Evolutionary conservation across 2,113 vertebrate genomes (phyloP).

Genomic region (Natator depressus): DNA sequence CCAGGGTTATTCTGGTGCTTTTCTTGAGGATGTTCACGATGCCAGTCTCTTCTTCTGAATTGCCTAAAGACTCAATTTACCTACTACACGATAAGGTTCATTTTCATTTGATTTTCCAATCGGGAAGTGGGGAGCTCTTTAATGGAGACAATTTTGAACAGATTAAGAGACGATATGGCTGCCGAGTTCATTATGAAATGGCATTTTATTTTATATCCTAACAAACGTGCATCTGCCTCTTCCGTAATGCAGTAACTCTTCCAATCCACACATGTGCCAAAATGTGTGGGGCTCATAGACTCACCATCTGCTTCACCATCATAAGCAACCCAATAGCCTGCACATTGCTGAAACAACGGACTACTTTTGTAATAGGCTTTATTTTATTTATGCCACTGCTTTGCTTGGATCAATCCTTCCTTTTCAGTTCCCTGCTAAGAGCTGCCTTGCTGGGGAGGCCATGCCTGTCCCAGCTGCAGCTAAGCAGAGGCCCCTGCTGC

Average conservation of each 20-base stretch:
- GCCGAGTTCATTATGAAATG: conserved; percentile 50
- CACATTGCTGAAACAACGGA: conserved; percentile 32
- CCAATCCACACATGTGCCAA: conserved; percentile 58
- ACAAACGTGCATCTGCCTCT: conserved; percentile 74
- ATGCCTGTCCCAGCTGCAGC: background rate
- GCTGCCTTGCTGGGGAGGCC: conserved; percentile 14
- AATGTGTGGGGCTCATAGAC: conserved; percentile 54
- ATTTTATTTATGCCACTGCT: conserved; percentile 45
- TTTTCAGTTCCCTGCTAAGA: background rate
- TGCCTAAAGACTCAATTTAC: background rate
- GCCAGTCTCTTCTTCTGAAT: background rate
- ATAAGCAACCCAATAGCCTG: conserved; percentile 23
- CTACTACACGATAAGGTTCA: background rate
- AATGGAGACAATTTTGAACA: conserved; percentile 45
- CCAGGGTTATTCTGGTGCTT: background rate
- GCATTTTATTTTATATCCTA: conserved; percentile 70
- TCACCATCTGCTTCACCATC: conserved; percentile 70
- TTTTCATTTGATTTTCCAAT: conserved; percentile 7
- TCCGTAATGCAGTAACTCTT: conserved; percentile 69
- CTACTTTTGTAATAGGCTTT: background rate
- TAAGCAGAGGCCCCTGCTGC: background rate
- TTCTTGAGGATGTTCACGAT: background rate
- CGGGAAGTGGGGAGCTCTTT: conserved; percentile 22
- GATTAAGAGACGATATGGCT: conserved; percentile 29
- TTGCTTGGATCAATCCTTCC: conserved; percentile 28